Base-by-base conservation (phyloP, 2,888 invertebrate genomes). In the Melanostoma scalare region DNA sequence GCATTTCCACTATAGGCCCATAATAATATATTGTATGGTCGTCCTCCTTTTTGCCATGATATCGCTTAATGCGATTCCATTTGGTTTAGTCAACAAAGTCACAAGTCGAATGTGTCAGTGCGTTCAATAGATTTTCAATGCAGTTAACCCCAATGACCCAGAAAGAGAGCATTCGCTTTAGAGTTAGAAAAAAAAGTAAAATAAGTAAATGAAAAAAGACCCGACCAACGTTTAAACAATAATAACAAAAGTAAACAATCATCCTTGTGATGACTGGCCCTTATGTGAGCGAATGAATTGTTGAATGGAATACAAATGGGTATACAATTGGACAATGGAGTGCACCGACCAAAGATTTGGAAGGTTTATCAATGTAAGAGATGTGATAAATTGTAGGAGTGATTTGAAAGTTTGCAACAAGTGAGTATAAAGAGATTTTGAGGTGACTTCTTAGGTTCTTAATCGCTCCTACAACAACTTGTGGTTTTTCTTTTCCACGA, bases 131-230 rank as follows among this genome's bases (percentile, higher is more conserved):
- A 84, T 74, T 58, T 50, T 40, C 20, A 74, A 74, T 74, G 79
- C 69, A 79, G 84, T 84, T 84, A 79, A 84, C 84, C 84, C 74
- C 67, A 71, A 71, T 75, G 79, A 84, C 84, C 84, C 67, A 84
- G 60, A 84, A 78, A 68, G 48, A 68, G 69, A 68, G 44, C 46
- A 78, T 77, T 60, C 36, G 52, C 60, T 55, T 31, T 10, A 38
- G 30, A 60, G 65, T 46, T 50, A 42, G 38, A 48, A 69, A 42
- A 9, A 30, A 44, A 67, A 40, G 58, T 31, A 56, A 9, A 42
- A 44, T 3, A 9, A 44, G 10, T 44, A 9, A n/a, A 10, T 1
- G 42, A 42, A 58, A 33, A 33, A 31, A 33, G 33, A 50, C 30
- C 8, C 6, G 8, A 58, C 8, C 4, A 31, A 30, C 3, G 46